These are phyloP conservation scores for Leptogaster cylindrica DNA, from an alignment of 2,888 invertebrate species.

Conservation along the genomic window DNA sequence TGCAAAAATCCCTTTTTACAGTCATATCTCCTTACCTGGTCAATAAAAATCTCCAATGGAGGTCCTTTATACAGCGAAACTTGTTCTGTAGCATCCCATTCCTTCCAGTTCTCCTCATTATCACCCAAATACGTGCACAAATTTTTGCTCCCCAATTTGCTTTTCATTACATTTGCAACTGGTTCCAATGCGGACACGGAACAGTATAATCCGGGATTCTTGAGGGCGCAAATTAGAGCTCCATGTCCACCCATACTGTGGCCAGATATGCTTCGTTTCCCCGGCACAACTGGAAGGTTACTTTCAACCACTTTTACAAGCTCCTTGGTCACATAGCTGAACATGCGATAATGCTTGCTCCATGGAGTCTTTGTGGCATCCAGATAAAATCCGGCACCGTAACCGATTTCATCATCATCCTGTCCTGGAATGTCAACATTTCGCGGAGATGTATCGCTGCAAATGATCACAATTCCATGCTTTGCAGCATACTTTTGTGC, in stretches of 20 bases:
- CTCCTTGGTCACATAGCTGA: constrained; percentile 84
- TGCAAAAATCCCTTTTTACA: neutral
- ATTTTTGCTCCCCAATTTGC: constrained; percentile 84
- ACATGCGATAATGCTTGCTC: constrained; percentile 90
- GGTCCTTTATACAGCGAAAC: constrained; percentile 82
- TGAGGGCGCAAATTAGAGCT: constrained; percentile 82
- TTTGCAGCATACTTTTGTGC: constrained; percentile 86
- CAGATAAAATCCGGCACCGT: constrained; percentile 91
- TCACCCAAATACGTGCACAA: constrained; percentile 78
- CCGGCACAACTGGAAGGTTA: constrained; percentile 70
- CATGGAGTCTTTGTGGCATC: constrained; percentile 87
- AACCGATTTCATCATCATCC: constrained; percentile 87
- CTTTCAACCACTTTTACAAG: constrained; percentile 73
- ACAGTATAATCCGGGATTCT: constrained; percentile 83
- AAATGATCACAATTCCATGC: constrained; percentile 81
- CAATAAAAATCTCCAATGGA: constrained; percentile 78
- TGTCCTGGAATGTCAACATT: constrained; percentile 86
- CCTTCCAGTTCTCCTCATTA: constrained; percentile 70
- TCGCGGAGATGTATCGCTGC: constrained; percentile 92
- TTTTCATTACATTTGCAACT: constrained; percentile 81
- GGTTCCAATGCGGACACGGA: constrained; percentile 91
- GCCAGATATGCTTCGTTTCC: constrained; percentile 75
- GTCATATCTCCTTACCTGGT: constrained; percentile 62
- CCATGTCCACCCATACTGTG: constrained; percentile 98
- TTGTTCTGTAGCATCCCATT: constrained; percentile 86